Base-by-base conservation (phyloP, 1,140 invertebrate species). In the Bombus huntii region DNA sequence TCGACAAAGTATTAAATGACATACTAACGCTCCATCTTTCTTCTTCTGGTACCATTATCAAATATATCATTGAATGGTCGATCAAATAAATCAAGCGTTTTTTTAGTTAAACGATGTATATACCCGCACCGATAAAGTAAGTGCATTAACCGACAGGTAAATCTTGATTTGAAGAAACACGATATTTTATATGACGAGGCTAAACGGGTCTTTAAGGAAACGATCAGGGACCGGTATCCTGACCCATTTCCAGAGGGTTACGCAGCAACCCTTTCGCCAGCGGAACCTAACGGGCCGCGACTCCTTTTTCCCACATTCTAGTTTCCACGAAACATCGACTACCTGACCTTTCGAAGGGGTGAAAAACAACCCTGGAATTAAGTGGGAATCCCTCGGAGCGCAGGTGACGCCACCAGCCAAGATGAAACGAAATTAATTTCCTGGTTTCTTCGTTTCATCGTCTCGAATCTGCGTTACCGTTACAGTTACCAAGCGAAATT, bases 231-330 rank as follows among this genome's bases (percentile, higher is more conserved):
- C 72, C 74, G 90, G 83, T 89, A 88, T 92, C 90, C 92, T 93
- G 93, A 94, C 93, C 93, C 71, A 93, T 92, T 93, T 94, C 90
- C 88, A 88, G 87, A 88, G 89, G 89, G 87, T 88, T 76, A 73
- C 76, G 59, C 91, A 91, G 92, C 92, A 94, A 94, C 93, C 93
- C 93, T 94, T 94, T 93, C 87, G 88, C 73, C 87, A 81, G 34
- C 70, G 90, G 81, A 75, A 93, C 91, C 89, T 94, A 94, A 94
- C 93, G 93, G 93, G 86, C 89, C 90, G 85, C 74, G 81, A 92
- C 79, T 91, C 39, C 39, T 92, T 93, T 94, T 94, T 94, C 94
- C 93, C 94, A 94, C 93, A 94, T 94, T 94, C 92, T 93, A 93
- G 89, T 93, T 93, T 94, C 93, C 86, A 90, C 76, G 88, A 93